These are phyloP conservation scores for Micromys minutus DNA, from an alignment of 2,113 vertebrate genomes.

Conservation along the genomic window DNA sequence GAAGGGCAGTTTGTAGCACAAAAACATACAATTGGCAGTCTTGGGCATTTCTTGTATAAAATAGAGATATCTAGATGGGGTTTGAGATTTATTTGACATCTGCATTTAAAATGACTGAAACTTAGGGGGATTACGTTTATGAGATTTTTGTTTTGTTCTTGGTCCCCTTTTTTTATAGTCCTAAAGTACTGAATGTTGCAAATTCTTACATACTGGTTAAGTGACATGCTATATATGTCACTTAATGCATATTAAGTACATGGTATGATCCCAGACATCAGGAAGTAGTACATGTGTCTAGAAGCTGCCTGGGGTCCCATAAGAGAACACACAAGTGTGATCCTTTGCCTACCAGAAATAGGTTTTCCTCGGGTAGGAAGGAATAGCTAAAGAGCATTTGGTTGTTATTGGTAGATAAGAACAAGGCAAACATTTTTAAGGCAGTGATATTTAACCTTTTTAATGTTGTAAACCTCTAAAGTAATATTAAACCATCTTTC, in stretches of 20 bases:
- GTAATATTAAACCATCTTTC: no score
- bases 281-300: neutral
- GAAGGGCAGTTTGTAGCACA: conserved; percentile 50
- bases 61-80: conserved; percentile 5
- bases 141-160: neutral
- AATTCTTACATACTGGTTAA: neutral
- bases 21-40: neutral
- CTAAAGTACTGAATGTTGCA: neutral
- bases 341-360: neutral
- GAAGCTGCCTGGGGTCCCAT: neutral
- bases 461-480: no score
- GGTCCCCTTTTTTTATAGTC: neutral
- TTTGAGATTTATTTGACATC: neutral
- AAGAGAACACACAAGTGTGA: neutral
- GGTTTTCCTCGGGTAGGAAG: neutral
- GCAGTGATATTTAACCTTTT: no score
- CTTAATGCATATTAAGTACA: no score
- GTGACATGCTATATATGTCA: neutral
- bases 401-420: neutral
- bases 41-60: conserved; percentile 30
- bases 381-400: neutral
- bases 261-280: neutral
- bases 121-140: neutral
- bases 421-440: no score
- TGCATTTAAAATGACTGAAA: neutral